Evolutionary conservation across 2,797 vertebrate species (phyloP).

Genomic region (Echiichthys vipera): DNA sequence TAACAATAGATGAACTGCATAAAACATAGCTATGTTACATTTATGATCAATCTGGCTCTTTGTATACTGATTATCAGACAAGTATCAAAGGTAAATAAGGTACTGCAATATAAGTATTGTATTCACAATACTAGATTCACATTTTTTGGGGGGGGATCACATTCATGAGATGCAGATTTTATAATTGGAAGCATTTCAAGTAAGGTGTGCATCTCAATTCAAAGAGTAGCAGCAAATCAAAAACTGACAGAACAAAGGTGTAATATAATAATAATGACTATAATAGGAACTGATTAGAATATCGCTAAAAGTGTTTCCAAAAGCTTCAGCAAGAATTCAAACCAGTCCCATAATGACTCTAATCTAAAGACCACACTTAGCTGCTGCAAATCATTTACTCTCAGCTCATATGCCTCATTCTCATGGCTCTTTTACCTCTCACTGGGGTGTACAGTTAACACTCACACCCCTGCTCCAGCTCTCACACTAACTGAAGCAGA

Average conservation of each 20-base stretch:
- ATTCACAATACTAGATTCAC: no score
- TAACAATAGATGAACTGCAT: background rate
- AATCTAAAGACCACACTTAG: constrained; percentile 64
- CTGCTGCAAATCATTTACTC: constrained; percentile 68
- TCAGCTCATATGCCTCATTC: constrained; percentile 52
- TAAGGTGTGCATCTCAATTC: background rate
- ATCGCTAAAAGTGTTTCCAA: constrained; percentile 45
- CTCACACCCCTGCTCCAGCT: constrained; percentile 67
- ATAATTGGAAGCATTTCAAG: background rate
- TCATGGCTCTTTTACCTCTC: constrained; percentile 74
- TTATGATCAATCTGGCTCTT: background rate
- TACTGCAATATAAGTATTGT: background rate
- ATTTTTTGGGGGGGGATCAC: no score
- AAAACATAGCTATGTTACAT: background rate
- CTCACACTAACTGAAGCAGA: constrained; percentile 63
- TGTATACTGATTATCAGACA: background rate
- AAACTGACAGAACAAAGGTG: background rate
- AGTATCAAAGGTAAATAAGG: background rate
- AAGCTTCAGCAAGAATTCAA: constrained; percentile 45
- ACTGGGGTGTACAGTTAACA: constrained; percentile 74
- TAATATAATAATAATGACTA: background rate
- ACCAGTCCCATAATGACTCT: constrained; percentile 48
- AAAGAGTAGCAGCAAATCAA: background rate
- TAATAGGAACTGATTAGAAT: constrained; percentile 10
- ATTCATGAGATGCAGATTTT: background rate